Base-by-base conservation (phyloP, 2,888 invertebrate species). In the Octonoba sinensis region DNA sequence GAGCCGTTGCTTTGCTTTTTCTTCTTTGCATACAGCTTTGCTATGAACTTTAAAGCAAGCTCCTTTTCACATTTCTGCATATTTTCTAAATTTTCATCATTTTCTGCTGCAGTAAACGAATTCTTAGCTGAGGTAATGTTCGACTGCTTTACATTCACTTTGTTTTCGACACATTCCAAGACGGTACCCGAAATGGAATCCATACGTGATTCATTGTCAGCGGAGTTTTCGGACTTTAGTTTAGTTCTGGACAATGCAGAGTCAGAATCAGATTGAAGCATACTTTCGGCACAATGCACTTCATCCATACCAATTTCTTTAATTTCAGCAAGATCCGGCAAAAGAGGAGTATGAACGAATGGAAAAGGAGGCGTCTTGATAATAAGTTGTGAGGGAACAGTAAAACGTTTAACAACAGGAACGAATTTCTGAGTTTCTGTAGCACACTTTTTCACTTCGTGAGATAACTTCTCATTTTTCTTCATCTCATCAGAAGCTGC, bases 311-410 rank as follows among this genome's bases (percentile, higher is more conserved):
- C 27, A 3, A 77, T 59, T 69, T 83, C 81, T n/a, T 62, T 51
- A 0, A 84, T 77, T 62, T 77, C 73, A 15, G 83, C 60, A 18
- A 83, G 62, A 49, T 82, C 78, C 20, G 78, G 83, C 54, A 76
- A 51, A 15, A 76, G 27, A 16, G 83, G 82, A 46, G 59, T 74
- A 27, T 84, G 82, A 15, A 84, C 74, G 47, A 70, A 82, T 3
- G 84, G 84, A 57, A 83, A 84, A 16, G 77, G 67, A 13, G 84
- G 83, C 0, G 84, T 84, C 15, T 69, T 47, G 13, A 84, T 82
- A 12, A 83, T 65, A 11, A 75, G 51, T 12, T 75, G 75, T 3
- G 51, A 22, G 2, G 22, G 67, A 16, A 59, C 15, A 3, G 0
- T 59, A 11, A n/a, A 36, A 44, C 16, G 16, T 46, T 64, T 64